These are phyloP conservation scores for Caenorhabditis becei DNA, from an alignment of 2,888 invertebrate species.

Conservation along the genomic window DNA sequence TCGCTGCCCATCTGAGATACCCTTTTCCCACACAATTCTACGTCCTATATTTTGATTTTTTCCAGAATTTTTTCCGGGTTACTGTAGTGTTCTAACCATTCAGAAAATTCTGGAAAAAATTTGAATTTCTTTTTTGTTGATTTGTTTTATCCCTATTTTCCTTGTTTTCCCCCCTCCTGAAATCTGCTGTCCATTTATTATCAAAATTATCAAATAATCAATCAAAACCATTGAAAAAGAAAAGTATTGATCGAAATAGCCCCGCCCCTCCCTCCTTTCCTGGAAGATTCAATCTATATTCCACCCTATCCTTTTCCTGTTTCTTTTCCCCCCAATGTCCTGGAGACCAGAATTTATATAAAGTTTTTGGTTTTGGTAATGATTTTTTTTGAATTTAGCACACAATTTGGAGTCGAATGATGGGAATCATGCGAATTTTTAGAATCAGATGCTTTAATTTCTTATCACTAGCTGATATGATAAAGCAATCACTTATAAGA, in stretches of 20 bases:
- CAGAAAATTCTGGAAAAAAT: not conserved
- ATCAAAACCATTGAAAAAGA: not conserved
- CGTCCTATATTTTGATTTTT: not conserved
- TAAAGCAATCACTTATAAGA: too few species aligned
- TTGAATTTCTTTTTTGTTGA: conserved; percentile 35
- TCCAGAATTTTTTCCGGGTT: conserved; percentile 4
- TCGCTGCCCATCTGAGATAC: conserved; percentile 58
- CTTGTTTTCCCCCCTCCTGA: conserved; percentile 30
- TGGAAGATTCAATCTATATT: not conserved
- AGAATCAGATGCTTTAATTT: too few species aligned
- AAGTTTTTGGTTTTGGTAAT: conserved; percentile 4
- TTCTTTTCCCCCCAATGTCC: not conserved
- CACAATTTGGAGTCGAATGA: too few species aligned
- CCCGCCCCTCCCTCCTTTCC: too few species aligned
- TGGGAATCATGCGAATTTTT: too few species aligned
- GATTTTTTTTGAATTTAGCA: not conserved
- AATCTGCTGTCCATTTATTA: not conserved
- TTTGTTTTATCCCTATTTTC: conserved; percentile 37
- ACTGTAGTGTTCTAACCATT: conserved; percentile 4
- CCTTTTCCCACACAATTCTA: conserved; percentile 6
- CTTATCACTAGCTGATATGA: too few species aligned
- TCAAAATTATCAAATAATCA: not conserved
- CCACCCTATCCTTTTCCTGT: not conserved
- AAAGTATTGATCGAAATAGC: not conserved
- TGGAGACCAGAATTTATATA: conserved; percentile 1